Evolutionary conservation across 2,797 vertebrate species (phyloP).

Genomic region (Sebastes steindachneri): DNA sequence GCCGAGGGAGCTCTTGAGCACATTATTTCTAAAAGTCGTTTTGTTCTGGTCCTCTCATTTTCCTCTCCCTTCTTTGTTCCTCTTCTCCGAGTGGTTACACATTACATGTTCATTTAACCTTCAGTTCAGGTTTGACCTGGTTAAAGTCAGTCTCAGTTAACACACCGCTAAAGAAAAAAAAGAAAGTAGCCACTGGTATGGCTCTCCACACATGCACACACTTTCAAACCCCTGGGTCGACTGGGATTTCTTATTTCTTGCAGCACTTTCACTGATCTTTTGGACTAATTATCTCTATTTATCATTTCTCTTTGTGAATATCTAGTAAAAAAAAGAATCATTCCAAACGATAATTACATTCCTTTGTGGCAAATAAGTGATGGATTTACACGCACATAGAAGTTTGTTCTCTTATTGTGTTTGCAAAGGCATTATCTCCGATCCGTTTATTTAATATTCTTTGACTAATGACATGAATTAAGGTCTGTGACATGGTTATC

Average conservation of each 20-base stretch:
- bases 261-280: slow-evolving; percentile 39
- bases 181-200: neutral
- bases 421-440: slow-evolving; percentile 60
- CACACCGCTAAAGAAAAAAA: slow-evolving; percentile 2
- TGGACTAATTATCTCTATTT: slow-evolving; percentile 33
- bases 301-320: slow-evolving; percentile 67
- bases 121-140: slow-evolving; percentile 19
- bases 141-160: slow-evolving; percentile 13
- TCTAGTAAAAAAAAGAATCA: slow-evolving; percentile 34
- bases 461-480: slow-evolving; percentile 68
- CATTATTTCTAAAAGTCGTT: slow-evolving; percentile 48
- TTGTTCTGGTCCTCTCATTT: slow-evolving; percentile 41
- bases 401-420: slow-evolving; percentile 61
- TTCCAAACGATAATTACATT: slow-evolving; percentile 59
- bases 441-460: slow-evolving; percentile 67
- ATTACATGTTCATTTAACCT: slow-evolving; percentile 23
- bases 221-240: neutral
- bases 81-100: slow-evolving; percentile 5
- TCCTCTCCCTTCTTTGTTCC: slow-evolving; percentile 12
- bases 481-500: slow-evolving; percentile 59
- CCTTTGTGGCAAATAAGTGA: slow-evolving; percentile 56
- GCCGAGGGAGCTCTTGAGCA: slow-evolving; percentile 56
- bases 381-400: slow-evolving; percentile 59
- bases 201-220: slow-evolving; percentile 7
- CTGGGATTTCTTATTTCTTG: slow-evolving; percentile 12